Evolutionary conservation across 1,140 invertebrate species (phyloP).

Genomic region (Drosophila pruinosa): DNA sequence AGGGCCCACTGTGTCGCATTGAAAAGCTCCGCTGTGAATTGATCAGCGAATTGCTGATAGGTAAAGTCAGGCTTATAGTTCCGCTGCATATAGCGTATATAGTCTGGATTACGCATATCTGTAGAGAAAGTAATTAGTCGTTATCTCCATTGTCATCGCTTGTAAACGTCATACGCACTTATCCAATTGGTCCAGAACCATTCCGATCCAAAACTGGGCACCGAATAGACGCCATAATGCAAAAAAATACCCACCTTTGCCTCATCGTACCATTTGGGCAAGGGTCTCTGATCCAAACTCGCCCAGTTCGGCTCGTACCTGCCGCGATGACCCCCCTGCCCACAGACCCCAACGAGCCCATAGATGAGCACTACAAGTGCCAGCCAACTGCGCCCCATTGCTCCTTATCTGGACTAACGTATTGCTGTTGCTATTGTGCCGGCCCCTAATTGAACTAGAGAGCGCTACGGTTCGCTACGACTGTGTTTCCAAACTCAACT

Average conservation of each 20-base stretch:
- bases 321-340: conserved; percentile 42
- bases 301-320: conserved; percentile 89
- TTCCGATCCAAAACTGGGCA: conserved; percentile 92
- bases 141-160: not conserved
- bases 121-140: not conserved
- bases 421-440: not conserved
- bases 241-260: conserved; percentile 96
- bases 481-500: conserved; percentile 12
- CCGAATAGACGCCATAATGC: conserved; percentile 96
- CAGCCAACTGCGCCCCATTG: not conserved
- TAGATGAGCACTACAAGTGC: not conserved
- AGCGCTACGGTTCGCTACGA: conserved; percentile 10
- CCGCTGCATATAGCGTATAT: conserved; percentile 88
- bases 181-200: conserved; percentile 95
- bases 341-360: not conserved
- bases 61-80: conserved; percentile 91
- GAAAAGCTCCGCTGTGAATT: conserved; percentile 93
- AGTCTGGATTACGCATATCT: conserved; percentile 65
- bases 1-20: conserved; percentile 90
- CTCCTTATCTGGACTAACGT: not conserved
- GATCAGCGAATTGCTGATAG: conserved; percentile 93
- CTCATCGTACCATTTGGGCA: conserved; percentile 95
- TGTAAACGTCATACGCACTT: conserved; percentile 81
- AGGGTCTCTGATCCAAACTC: conserved; percentile 91
- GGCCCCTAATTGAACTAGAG: not conserved